phyloP scores from a whole-genome alignment of 2,888 invertebrate genomes.

The Biston stratarius region DNA sequence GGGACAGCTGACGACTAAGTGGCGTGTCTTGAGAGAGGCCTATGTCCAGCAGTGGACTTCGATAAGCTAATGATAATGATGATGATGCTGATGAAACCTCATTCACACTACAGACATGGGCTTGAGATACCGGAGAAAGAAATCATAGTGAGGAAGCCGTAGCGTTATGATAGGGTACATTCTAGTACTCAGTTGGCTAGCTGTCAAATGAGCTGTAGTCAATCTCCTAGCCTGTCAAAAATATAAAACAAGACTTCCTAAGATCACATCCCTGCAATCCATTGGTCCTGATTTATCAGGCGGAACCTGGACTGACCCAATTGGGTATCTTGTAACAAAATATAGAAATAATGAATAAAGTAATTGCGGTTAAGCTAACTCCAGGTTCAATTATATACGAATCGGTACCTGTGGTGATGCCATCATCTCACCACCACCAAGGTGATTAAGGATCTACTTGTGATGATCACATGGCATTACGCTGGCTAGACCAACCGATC shows the following conservation, averaged over 20 bases:
- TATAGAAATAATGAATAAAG: constrained; percentile 23
- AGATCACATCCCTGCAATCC: constrained; percentile 4
- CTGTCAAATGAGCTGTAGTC: too few species aligned
- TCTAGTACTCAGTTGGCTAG: too few species aligned
- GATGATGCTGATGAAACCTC: too few species aligned
- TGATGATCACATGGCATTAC: constrained; percentile 22
- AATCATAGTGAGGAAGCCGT: too few species aligned
- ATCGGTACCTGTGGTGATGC: constrained; percentile 34
- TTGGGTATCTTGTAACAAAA: constrained; percentile 28
- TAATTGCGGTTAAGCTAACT: constrained; percentile 34
- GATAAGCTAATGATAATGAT: too few species aligned
- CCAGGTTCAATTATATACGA: constrained; percentile 37
- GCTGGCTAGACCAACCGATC: constrained; percentile 15
- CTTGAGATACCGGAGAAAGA: too few species aligned
- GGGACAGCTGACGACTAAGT: too few species aligned
- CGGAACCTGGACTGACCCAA: neutral
- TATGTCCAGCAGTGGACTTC: too few species aligned
- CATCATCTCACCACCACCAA: constrained; percentile 20
- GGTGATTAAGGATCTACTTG: constrained; percentile 21
- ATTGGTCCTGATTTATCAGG: constrained; percentile 22
- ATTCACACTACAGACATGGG: neutral
- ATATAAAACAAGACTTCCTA: too few species aligned
- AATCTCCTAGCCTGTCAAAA: too few species aligned
- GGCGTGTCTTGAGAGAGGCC: too few species aligned
- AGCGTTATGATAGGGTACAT: too few species aligned